Base-by-base conservation (phyloP, 2,888 invertebrate species). In the Tinea semifulvella region DNA sequence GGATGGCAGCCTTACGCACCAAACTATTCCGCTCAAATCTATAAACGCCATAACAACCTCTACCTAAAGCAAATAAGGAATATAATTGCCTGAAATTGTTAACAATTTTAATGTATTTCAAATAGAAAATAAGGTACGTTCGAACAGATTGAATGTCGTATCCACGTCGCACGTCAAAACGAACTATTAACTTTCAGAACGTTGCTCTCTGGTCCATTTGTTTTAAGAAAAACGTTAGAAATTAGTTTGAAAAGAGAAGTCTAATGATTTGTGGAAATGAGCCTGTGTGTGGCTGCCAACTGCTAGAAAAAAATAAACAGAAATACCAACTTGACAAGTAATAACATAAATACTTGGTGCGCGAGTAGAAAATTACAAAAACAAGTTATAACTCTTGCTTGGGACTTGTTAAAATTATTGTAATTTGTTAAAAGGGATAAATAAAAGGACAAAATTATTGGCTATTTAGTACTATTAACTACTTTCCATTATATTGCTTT, bases 1-100 rank as follows among this genome's bases (percentile, higher is more conserved):
- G 71, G 74, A 76, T 77, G 71, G 56, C 56, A 49, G 6, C 11
- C 35, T 35, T 35, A 35, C 35, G 16, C 35, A 14, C 16, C n/a
- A 14, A 35, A 35, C 13, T 35, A 35, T 35, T 35, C 35, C 8
- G 2, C 16, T 22, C 8, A 22, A 11, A 35, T 14, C 14, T 3
- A n/a, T 4, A 26, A 10, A 35, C 14, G 35, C 16, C 14, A 35
- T 8, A 13, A 6, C 35, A 35, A 35, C 7, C 16, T 35, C 8
- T 13, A 35, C n/a, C n/a, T 35, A 14, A 13, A 35, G 2, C 14
- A 3, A 14, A 3, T 18, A 36, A 18, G 36, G 17, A 8, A 18
- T 36, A 36, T 17, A 14, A 10, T 36, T 2, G 31, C 31, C 6
- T 22, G 22, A 7, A 22, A 22, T 7, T 22, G 22, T 26, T 26